Percentiles rank a stretch among this genome's conserved stretches.
These are phyloP conservation scores for Torymus tubicola DNA, from an alignment of 2,888 invertebrate species.

Conservation along the genomic window DNA sequence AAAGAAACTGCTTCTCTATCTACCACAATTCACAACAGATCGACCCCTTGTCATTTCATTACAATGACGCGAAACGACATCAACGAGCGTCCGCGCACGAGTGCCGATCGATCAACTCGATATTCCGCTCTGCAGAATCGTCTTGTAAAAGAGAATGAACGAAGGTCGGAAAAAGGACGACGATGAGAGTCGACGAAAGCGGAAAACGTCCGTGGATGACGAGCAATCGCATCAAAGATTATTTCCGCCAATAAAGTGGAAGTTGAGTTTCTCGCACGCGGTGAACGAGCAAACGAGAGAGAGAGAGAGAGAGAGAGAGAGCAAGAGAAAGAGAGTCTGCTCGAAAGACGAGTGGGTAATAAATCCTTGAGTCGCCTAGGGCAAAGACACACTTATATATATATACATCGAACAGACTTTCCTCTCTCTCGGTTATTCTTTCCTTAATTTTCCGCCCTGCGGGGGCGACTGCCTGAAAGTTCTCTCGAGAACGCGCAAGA, in stretches of 20 bases:
- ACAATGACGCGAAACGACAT: too few species aligned
- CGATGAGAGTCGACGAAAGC: neutral
- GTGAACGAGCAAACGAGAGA: slow-evolving; percentile 10
- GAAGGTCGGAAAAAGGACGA: too few species aligned
- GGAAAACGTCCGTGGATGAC: slow-evolving; percentile 61
- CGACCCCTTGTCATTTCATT: too few species aligned
- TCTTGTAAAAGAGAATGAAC: too few species aligned
- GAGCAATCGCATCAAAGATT: slow-evolving; percentile 73
- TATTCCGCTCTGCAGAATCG: too few species aligned
- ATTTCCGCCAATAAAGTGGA: slow-evolving; percentile 74
- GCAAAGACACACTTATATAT: slow-evolving; percentile 70
- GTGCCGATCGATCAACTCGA: too few species aligned
- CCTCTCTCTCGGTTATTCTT: slow-evolving; percentile 49
- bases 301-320: slow-evolving; percentile 55
- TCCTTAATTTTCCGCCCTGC: slow-evolving; percentile 32
- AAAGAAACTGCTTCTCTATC: too few species aligned
- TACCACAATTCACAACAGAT: too few species aligned
- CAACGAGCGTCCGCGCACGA: too few species aligned
- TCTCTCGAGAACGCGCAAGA: too few species aligned
- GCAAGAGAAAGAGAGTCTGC: slow-evolving; percentile 37
- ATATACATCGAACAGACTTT: slow-evolving; percentile 8
- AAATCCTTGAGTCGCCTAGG: slow-evolving; percentile 72
- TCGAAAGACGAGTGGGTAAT: slow-evolving; percentile 66
- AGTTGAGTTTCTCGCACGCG: slow-evolving; percentile 65
- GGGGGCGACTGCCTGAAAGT: too few species aligned